Conservation (phyloP, 2,888 invertebrate species). For the Heteropelma amictum region DNA sequence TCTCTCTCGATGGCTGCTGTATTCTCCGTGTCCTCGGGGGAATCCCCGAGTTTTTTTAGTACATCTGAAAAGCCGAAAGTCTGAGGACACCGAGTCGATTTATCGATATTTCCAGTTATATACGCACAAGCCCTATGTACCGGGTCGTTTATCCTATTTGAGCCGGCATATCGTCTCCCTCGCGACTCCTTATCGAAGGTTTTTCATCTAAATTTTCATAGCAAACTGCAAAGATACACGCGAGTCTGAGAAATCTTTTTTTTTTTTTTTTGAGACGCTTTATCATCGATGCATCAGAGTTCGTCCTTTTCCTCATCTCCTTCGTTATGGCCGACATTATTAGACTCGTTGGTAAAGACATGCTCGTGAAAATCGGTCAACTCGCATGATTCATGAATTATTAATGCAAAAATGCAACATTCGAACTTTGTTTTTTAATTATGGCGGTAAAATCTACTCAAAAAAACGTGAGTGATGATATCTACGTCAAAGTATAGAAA, state of each 20-base stretch:
- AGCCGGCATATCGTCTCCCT: not conserved
- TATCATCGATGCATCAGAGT: not conserved
- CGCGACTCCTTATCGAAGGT: conserved; percentile 8
- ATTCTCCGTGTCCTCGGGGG: conserved; percentile 54
- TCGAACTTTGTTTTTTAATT: no score
- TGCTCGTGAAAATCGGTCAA: not conserved
- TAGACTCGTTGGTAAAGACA: no score
- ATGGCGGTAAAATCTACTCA: no score
- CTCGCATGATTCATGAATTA: not conserved
- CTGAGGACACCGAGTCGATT: conserved; percentile 61
- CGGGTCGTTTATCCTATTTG: conserved; percentile 1
- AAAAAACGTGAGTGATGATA: no score
- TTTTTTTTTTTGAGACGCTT: not conserved
- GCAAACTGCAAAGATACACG: conserved; percentile 10
- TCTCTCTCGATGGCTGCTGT: conserved; percentile 25
- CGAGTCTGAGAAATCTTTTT: conserved; percentile 2
- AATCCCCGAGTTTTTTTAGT: conserved; percentile 44
- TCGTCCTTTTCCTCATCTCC: not conserved
- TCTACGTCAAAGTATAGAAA: no score
- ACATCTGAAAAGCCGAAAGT: conserved; percentile 28
- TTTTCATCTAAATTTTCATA: conserved; percentile 28
- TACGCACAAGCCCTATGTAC: conserved; percentile 6
- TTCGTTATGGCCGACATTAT: not conserved
- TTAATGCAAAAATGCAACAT: not conserved
- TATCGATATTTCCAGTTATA: conserved; percentile 67